Base-by-base conservation (phyloP, 2,113 vertebrate species). In the Mirza zaza region DNA sequence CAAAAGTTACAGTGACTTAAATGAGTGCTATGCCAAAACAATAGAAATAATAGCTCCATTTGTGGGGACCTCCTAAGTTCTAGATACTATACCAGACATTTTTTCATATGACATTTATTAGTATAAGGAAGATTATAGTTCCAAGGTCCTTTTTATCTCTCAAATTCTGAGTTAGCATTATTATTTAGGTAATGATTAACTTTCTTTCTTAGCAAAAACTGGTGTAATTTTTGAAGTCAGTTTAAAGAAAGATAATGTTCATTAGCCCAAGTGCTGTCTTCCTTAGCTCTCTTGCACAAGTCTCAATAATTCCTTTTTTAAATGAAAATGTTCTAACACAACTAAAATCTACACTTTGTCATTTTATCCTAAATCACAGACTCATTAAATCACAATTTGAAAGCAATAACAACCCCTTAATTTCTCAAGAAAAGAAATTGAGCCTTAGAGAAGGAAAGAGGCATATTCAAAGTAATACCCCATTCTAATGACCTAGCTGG, bases 341-440 rank as follows among this genome's bases (percentile, higher is more conserved):
- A 57, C 48, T 87, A 90, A 94, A 57, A 27, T 57, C 23, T 70
- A 6, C 84, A 85, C 50, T 45, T 45, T 39, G 13, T 65, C 9
- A n/a, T 94, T 93, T 80, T 92, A 67, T 59, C 95, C n/a, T 85
- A 29, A 57, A 67, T 90, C 11, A 67, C n/a, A 70, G 87, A 75
- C n/a, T 86, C 39, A 73, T 89, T 92, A 87, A 82, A 45, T 80
- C 15, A 36, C 11, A 48, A 4, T 75, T 87, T 90, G 73, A 80
- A 90, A 94, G 20, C 57, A 86, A 2, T 52, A 91, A 11, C 87
- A 50, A 45, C 8, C 29, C 14, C 20, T 94, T 95, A 67, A 45
- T 71, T 95, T 94, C 87, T 90, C 25, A 92, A 71, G 34, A 81
- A 50, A 87, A 87, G 14, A 92, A 70, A 15, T 48, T 79, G 12